Percentiles rank a stretch among this genome's conserved stretches.
These are phyloP conservation scores for Stichopus horrens DNA, from an alignment of 53 echinoderm and acorn worm species.

Conservation along the genomic window DNA sequence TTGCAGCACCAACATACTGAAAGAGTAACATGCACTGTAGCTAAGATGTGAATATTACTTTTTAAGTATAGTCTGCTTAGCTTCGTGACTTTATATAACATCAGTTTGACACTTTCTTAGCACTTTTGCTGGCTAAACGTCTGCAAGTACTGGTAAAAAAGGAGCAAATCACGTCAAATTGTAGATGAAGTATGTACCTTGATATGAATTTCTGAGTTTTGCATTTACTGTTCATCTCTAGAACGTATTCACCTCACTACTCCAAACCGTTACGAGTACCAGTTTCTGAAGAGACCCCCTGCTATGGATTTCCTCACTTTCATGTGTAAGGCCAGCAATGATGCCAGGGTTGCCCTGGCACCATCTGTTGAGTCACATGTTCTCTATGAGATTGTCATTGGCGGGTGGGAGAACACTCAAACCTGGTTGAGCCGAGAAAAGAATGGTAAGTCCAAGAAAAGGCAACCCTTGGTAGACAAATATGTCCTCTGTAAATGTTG, in stretches of 20 bases:
- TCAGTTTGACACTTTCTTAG: no score
- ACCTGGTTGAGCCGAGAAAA: conserved; percentile 82
- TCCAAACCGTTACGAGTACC: conserved; percentile 85
- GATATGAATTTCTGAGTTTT: no score
- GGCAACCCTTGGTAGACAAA: no score
- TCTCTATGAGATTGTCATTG: conserved; percentile 87
- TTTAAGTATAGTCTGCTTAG: no score
- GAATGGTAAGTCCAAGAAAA: conserved; percentile 53
- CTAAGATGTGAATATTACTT: no score
- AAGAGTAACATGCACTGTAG: no score
- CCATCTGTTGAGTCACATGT: conserved; percentile 55
- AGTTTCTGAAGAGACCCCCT: conserved; percentile 73
- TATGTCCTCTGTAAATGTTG: no score
- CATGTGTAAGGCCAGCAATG: conserved; percentile 84
- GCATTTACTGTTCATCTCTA: conserved; percentile 4
- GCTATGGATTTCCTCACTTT: conserved; percentile 78
- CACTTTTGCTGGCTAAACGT: no score
- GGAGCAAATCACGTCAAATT: no score
- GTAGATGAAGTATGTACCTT: no score
- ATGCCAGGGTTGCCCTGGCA: conserved; percentile 79
- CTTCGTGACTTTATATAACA: neutral
- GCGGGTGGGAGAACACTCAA: conserved; percentile 82
- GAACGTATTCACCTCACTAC: conserved; percentile 95
- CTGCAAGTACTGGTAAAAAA: no score
- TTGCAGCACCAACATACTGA: no score